Conservation (phyloP, 1,140 invertebrate species). For the Drosophila kikkawai region DNA sequence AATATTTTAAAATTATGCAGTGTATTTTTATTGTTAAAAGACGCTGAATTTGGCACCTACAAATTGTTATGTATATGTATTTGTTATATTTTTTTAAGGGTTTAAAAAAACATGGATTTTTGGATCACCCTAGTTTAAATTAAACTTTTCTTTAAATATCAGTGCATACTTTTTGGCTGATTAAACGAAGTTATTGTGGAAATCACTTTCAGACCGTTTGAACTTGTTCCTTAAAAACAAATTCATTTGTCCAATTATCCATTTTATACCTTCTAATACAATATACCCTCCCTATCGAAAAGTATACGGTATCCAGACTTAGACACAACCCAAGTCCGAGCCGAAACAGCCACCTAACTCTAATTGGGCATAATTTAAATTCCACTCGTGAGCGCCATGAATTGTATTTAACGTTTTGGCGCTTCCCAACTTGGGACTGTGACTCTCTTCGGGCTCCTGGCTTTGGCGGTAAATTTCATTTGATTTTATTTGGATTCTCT, state of each 20-base stretch:
- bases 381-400: constrained; percentile 82
- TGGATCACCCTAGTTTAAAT: background rate
- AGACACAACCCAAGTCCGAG: constrained; percentile 41
- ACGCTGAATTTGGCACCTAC: too few species aligned
- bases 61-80: too few species aligned
- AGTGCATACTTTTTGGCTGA: too few species aligned
- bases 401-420: constrained; percentile 83
- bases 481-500: constrained; percentile 75
- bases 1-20: too few species aligned
- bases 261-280: background rate
- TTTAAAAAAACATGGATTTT: background rate
- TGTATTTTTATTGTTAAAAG: too few species aligned
- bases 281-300: background rate
- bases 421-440: constrained; percentile 72
- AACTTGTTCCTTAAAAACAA: background rate
- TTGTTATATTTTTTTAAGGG: background rate
- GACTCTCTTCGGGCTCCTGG: constrained; percentile 38
- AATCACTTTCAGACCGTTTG: background rate
- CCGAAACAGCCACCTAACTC: constrained; percentile 69
- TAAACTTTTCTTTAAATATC: background rate
- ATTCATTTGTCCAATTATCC: background rate
- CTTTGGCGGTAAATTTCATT: constrained; percentile 77
- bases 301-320: constrained; percentile 10
- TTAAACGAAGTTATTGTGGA: background rate
- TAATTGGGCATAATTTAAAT: constrained; percentile 84